Evolutionary conservation across 53 echinoderm and acorn worm genomes (phyloP).

Genomic region (Paracentrotus lividus): DNA sequence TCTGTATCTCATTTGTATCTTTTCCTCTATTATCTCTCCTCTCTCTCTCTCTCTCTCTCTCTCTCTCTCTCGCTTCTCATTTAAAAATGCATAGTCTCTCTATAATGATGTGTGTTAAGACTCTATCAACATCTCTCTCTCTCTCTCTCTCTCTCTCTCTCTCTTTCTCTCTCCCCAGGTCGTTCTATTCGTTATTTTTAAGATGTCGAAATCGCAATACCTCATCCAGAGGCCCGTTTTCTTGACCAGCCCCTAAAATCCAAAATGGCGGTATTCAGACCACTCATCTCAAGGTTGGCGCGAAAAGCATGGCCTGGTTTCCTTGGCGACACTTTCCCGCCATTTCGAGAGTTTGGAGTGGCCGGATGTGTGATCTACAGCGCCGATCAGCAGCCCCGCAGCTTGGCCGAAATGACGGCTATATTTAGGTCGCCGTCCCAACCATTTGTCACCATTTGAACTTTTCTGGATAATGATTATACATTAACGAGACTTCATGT

Average conservation of each 20-base stretch:
- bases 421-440: slow-evolving; percentile 43
- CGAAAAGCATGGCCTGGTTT: slow-evolving; percentile 56
- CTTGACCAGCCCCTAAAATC: slow-evolving; percentile 26
- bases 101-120: no score
- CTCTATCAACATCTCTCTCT: background rate
- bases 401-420: slow-evolving; percentile 49
- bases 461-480: slow-evolving; percentile 37
- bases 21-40: background rate
- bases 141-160: background rate
- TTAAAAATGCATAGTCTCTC: no score
- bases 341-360: slow-evolving; percentile 66
- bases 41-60: background rate
- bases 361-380: slow-evolving; percentile 43
- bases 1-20: background rate
- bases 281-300: slow-evolving; percentile 55
- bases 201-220: background rate
- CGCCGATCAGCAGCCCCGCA: slow-evolving; percentile 41
- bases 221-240: slow-evolving; percentile 17
- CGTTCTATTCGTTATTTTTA: no score
- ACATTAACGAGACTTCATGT: slow-evolving; percentile 49
- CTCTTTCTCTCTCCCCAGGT: background rate
- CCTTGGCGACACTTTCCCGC: slow-evolving; percentile 64
- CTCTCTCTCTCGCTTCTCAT: background rate
- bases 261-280: slow-evolving; percentile 31
- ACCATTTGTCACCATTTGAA: slow-evolving; percentile 28